phyloP scores from a whole-genome alignment of 2,888 invertebrate species.

The Eubasilissa splendida region DNA sequence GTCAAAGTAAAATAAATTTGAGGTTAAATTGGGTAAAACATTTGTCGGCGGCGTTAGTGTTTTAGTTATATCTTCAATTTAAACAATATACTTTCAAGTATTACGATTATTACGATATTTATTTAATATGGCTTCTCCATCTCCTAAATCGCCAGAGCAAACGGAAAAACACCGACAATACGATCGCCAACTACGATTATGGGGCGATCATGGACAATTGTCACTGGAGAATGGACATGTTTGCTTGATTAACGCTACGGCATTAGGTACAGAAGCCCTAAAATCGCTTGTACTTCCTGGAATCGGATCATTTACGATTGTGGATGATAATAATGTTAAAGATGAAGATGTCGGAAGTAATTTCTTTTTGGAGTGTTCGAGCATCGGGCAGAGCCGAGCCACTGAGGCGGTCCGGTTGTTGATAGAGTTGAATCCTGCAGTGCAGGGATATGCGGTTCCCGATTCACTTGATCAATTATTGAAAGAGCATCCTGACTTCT shows the following conservation, averaged over 20 bases:
- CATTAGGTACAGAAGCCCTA: constrained; percentile 93
- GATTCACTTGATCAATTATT: constrained; percentile 90
- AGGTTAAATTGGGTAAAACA: constrained; percentile 22
- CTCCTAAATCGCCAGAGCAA: constrained; percentile 82
- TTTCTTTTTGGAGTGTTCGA: constrained; percentile 91
- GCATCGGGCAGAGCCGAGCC: constrained; percentile 88
- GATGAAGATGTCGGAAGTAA: constrained; percentile 96
- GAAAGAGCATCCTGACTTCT: constrained; percentile 89
- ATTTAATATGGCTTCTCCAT: constrained; percentile 76
- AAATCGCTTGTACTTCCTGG: constrained; percentile 97
- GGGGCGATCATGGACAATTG: constrained; percentile 98
- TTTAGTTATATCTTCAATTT: not conserved
- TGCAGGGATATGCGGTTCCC: constrained; percentile 92
- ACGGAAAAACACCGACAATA: constrained; percentile 79
- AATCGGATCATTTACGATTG: constrained; percentile 91
- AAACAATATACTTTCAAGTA: not conserved
- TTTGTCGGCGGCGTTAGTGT: constrained; percentile 4
- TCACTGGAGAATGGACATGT: constrained; percentile 91
- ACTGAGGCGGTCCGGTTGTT: constrained; percentile 86
- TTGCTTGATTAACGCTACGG: constrained; percentile 94
- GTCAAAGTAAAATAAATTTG: constrained; percentile 26
- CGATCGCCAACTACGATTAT: constrained; percentile 90
- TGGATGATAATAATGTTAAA: constrained; percentile 88
- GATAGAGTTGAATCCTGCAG: constrained; percentile 93
- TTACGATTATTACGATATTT: not conserved